Conservation (phyloP, 2,888 invertebrate genomes). For the Cephus runcator region DNA sequence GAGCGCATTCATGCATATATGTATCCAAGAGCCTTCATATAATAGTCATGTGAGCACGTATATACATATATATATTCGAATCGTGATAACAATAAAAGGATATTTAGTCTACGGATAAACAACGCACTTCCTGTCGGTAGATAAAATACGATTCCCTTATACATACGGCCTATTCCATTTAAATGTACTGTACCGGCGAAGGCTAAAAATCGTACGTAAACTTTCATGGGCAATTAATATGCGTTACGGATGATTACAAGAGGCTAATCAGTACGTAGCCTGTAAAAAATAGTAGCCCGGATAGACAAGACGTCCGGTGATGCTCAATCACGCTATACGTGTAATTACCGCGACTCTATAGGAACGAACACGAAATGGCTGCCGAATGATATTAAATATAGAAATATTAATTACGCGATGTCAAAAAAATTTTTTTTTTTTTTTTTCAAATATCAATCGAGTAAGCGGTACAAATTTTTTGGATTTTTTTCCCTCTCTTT, state of each 20-base stretch:
- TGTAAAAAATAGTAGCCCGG: not conserved
- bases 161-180: not conserved
- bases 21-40: not conserved
- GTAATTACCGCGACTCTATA: not conserved
- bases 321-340: not conserved
- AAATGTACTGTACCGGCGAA: not conserved
- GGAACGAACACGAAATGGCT: not conserved
- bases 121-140: not conserved
- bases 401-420: not conserved
- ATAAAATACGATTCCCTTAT: not conserved
- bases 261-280: not conserved
- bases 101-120: not conserved
- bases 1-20: not conserved
- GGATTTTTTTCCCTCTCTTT: too few species aligned
- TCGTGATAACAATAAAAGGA: not conserved
- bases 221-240: not conserved
- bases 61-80: not conserved
- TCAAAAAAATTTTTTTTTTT: not conserved
- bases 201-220: not conserved
- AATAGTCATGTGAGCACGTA: not conserved
- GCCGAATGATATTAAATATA: not conserved
- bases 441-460: not conserved
- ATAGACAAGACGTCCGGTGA: not conserved
- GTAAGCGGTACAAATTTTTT: not conserved
- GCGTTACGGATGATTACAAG: not conserved